Conservation (phyloP, 2,113 vertebrate genomes). For the Pseudois nayaur region DNA sequence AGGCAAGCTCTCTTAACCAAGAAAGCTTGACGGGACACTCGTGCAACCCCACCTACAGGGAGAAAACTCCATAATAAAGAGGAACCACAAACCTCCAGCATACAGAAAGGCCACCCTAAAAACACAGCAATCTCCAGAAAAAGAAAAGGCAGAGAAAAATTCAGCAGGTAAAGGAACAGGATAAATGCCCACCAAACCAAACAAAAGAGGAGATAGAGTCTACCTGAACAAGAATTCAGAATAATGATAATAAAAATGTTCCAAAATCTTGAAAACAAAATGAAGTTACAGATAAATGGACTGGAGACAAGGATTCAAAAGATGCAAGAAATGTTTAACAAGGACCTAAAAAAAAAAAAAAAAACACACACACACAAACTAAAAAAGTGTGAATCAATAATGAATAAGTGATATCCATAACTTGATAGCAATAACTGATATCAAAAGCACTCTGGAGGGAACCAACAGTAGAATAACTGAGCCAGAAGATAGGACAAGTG, state of each 20-base stretch:
- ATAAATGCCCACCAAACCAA: neutral
- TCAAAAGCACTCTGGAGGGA: neutral
- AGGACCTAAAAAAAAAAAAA: neutral
- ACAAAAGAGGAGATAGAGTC: neutral
- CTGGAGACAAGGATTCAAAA: neutral
- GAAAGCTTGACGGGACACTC: neutral
- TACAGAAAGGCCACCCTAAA: neutral
- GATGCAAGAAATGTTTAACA: neutral
- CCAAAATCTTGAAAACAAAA: neutral
- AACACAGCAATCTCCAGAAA: neutral
- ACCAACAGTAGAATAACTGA: neutral
- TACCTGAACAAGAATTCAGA: neutral
- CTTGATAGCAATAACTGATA: neutral
- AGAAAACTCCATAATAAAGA: neutral
- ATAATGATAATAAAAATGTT: neutral
- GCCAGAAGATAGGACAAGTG: neutral
- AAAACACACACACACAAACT: too few species aligned
- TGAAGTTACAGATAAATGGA: neutral
- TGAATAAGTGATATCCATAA: too few species aligned
- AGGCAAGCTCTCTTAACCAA: neutral
- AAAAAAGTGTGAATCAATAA: neutral
- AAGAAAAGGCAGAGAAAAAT: neutral
- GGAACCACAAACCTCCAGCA: neutral
- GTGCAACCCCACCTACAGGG: neutral
- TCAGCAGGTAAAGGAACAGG: neutral